These are phyloP conservation scores for Phaethon lepturus DNA, from an alignment of 2,113 vertebrate genomes.

Conservation along the genomic window DNA sequence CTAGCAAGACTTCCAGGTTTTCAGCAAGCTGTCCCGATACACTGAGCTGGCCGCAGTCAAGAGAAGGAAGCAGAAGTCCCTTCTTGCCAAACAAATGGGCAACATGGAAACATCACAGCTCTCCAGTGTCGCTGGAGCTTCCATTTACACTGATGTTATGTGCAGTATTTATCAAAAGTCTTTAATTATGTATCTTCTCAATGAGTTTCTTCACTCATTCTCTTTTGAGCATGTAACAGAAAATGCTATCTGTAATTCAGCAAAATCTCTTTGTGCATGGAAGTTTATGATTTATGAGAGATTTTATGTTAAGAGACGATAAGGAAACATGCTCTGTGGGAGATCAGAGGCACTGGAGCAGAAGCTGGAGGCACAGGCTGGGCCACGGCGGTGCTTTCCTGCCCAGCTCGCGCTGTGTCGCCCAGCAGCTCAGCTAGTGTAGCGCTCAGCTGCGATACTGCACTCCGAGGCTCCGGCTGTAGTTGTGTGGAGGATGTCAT, in stretches of 20 bases:
- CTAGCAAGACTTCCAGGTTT: not conserved
- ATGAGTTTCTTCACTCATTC: not conserved
- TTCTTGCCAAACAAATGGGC: not conserved
- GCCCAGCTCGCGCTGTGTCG: not conserved
- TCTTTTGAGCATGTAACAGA: not conserved
- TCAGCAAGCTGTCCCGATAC: not conserved
- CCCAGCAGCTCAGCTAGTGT: not conserved
- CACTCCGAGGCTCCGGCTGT: not conserved
- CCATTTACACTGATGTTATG: not conserved
- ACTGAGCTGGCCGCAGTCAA: not conserved
- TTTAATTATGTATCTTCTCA: not conserved
- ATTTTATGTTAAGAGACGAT: not conserved
- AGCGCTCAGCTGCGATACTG: fast-evolving
- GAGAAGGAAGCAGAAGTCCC: not conserved
- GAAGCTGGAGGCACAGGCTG: not conserved
- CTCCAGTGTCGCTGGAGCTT: not conserved
- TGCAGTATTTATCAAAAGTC: not conserved
- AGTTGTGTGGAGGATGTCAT: not conserved
- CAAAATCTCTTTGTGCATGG: not conserved
- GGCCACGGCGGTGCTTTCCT: not conserved
- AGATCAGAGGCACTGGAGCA: not conserved
- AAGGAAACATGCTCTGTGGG: fast-evolving
- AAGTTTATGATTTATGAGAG: not conserved
- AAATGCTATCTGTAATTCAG: not conserved
- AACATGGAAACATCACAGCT: not conserved